A percentile compares a stretch with the other conserved stretches of the same genome.
These are phyloP conservation scores for Heliconius hortense DNA, from an alignment of 2,888 invertebrate species.

Conservation along the genomic window DNA sequence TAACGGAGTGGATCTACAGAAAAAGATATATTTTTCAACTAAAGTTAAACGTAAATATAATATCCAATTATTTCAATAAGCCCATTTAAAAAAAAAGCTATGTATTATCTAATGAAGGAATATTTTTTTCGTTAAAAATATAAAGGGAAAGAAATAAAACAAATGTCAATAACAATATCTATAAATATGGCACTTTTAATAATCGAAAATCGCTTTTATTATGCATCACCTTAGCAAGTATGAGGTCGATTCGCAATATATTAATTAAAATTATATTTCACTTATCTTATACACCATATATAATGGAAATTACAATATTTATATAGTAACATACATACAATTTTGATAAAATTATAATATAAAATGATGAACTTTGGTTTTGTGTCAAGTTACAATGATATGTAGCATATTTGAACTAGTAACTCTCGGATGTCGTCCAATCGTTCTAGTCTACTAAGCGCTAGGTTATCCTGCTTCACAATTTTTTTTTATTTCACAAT, in stretches of 20 bases:
- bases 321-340: not conserved
- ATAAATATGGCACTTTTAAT: conserved; percentile 68
- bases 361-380: not conserved
- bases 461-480: not conserved
- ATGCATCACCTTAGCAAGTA: conserved; percentile 37
- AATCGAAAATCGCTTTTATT: conserved; percentile 36
- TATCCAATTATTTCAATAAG: no score
- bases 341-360: not conserved
- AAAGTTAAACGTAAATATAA: no score
- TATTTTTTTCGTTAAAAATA: not conserved
- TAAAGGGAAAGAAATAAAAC: conserved; percentile 46
- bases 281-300: not conserved
- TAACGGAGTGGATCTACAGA: no score
- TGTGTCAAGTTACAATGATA: not conserved
- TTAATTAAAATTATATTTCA: not conserved
- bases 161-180: conserved; percentile 60
- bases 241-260: not conserved
- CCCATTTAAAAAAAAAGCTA: no score
- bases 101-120: not conserved
- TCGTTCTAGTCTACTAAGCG: not conserved
- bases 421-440: not conserved
- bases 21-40: no score
- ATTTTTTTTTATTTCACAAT: no score
- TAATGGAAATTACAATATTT: not conserved
- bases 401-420: not conserved